Percentiles rank a stretch among this genome's conserved stretches.
phyloP scores from a whole-genome alignment of 64 coral and sea anemone genomes.

The Astreopora myriophthalma region DNA sequence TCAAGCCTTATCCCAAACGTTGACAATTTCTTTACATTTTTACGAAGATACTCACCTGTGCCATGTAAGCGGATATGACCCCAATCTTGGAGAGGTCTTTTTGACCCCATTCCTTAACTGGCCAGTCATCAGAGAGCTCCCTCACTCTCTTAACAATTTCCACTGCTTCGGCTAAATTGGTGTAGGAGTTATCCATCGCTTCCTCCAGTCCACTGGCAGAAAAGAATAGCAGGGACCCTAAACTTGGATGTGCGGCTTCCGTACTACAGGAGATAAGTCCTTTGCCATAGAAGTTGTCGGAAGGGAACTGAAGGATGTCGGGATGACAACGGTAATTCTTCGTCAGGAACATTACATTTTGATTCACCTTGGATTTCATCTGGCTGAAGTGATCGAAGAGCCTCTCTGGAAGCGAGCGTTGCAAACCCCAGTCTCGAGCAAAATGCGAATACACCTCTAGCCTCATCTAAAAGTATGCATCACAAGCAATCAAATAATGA shows the following conservation, averaged over 20 bases:
- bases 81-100: conserved; percentile 13
- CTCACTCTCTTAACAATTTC: conserved; percentile 47
- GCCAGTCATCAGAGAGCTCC: conserved; percentile 47
- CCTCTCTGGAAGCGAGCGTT: conserved; percentile 43
- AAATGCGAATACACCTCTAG: conserved; percentile 53
- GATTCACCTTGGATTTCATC: neutral
- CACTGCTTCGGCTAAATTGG: conserved; percentile 31
- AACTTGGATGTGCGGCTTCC: conserved; percentile 29
- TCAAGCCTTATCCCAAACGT: no score
- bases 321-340: conserved; percentile 83
- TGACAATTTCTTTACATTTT: no score
- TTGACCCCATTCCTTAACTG: neutral
- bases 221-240: conserved; percentile 32
- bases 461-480: conserved; percentile 26
- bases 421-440: neutral
- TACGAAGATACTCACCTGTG: neutral
- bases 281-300: conserved; percentile 61
- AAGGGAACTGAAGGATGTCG: conserved; percentile 75
- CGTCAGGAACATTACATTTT: conserved; percentile 40
- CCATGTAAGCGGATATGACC: neutral
- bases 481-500: neutral
- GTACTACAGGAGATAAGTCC: conserved; percentile 12
- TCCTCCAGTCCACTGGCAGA: conserved; percentile 6
- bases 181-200: conserved; percentile 30
- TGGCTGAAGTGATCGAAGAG: neutral